Evolutionary conservation across 2,888 invertebrate species (phyloP).

Genomic region (Eudemis profundana): DNA sequence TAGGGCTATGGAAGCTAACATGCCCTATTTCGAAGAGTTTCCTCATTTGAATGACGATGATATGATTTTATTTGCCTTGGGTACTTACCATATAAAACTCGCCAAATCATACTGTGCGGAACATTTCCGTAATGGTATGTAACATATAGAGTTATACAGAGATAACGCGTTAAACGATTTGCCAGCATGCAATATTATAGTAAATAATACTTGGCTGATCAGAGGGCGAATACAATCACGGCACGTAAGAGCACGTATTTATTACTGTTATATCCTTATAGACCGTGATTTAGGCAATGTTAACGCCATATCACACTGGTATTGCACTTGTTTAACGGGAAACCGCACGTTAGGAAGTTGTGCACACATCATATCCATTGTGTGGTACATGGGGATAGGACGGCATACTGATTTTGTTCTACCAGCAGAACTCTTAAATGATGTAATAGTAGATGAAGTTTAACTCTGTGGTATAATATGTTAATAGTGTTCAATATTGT

Average conservation of each 20-base stretch:
- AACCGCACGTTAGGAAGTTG: neutral
- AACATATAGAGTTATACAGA: slow-evolving; percentile 1
- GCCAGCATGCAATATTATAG: neutral
- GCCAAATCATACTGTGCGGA: neutral
- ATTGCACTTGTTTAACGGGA: neutral
- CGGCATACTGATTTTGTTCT: neutral
- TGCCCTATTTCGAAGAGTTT: neutral
- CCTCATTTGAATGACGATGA: neutral
- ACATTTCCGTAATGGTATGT: slow-evolving; percentile 3
- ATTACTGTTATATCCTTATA: neutral
- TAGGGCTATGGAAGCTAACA: neutral
- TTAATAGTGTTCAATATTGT: no score
- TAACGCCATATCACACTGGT: neutral
- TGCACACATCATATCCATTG: neutral
- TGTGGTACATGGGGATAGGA: neutral
- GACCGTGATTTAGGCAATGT: no score
- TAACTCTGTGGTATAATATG: no score
- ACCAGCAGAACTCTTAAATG: neutral
- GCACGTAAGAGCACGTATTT: neutral
- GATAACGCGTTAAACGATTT: neutral
- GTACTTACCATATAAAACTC: neutral
- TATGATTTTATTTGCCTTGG: neutral
- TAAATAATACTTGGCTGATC: neutral
- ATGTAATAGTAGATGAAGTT: neutral
- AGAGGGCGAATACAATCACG: neutral